Evolutionary conservation across 1,140 invertebrate genomes (phyloP).

Genomic region (Bombus vancouverensis): DNA sequence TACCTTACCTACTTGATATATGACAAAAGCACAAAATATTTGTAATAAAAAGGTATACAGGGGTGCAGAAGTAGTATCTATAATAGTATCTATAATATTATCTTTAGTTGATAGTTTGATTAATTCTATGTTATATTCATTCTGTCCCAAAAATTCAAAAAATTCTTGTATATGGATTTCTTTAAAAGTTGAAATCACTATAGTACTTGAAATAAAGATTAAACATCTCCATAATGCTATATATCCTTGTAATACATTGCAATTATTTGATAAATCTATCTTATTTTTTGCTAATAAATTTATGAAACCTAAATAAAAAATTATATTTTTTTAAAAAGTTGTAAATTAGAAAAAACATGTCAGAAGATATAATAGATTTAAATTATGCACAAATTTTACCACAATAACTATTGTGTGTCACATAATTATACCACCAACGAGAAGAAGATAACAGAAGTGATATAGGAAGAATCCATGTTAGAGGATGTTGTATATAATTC

Average conservation of each 20-base stretch:
- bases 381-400: constrained; percentile 71
- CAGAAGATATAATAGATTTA: background rate
- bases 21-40: constrained; percentile 85
- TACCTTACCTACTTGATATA: constrained; percentile 86
- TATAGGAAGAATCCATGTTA: constrained; percentile 86
- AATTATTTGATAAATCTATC: constrained; percentile 84
- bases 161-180: constrained; percentile 83
- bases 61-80: constrained; percentile 75
- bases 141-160: constrained; percentile 82
- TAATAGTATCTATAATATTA: background rate
- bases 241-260: constrained; percentile 88
- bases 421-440: constrained; percentile 94
- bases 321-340: background rate
- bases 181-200: constrained; percentile 82
- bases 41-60: constrained; percentile 86
- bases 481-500: constrained; percentile 62
- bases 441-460: constrained; percentile 88
- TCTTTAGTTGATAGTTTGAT: constrained; percentile 68
- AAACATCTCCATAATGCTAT: constrained; percentile 87
- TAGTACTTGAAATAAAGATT: constrained; percentile 85
- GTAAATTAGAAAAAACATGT: background rate
- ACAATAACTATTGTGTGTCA: constrained; percentile 84
- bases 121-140: constrained; percentile 83
- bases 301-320: constrained; percentile 79
- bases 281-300: constrained; percentile 83